A percentile compares a stretch with the other conserved stretches of the same genome.
Evolutionary conservation across 2,888 invertebrate genomes (phyloP).

Genomic region (Carpatolechia fugitivella): DNA sequence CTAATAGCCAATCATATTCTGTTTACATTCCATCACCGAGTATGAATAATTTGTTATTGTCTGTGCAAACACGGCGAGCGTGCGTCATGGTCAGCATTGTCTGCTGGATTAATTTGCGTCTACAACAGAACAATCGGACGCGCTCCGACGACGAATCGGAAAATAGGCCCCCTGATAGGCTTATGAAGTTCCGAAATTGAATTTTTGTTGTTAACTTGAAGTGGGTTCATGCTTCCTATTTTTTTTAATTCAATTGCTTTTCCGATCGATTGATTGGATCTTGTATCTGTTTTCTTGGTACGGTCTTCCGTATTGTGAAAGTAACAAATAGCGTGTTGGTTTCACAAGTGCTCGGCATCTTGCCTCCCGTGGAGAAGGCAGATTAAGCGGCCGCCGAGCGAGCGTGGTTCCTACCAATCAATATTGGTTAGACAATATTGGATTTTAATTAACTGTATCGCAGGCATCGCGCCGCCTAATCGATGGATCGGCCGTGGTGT

Average conservation of each 20-base stretch:
- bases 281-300: constrained; percentile 1
- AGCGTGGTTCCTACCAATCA: constrained; percentile 64
- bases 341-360: constrained; percentile 16
- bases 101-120: constrained; percentile 69
- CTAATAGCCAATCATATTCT: constrained; percentile 79
- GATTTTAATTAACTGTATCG: constrained; percentile 77
- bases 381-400: constrained; percentile 36
- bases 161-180: constrained; percentile 54
- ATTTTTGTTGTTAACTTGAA: constrained; percentile 34
- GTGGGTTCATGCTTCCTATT: constrained; percentile 5
- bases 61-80: constrained; percentile 62
- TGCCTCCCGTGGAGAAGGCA: constrained; percentile 36
- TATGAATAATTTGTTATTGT: constrained; percentile 79
- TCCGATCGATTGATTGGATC: not conserved
- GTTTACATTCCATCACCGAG: constrained; percentile 78
- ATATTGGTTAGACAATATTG: constrained; percentile 78
- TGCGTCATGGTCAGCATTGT: constrained; percentile 70
- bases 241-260: constrained; percentile 2
- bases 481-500: constrained; percentile 50
- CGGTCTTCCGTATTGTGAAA: not conserved
- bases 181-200: constrained; percentile 62
- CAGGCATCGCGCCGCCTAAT: constrained; percentile 50
- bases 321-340: constrained; percentile 16
- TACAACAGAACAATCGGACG: constrained; percentile 43
- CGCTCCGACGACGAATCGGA: constrained; percentile 59